Percentiles rank a stretch among this genome's conserved stretches.
Conservation (phyloP, 2,113 vertebrate species). For the Oncorhynchus nerka region DNA sequence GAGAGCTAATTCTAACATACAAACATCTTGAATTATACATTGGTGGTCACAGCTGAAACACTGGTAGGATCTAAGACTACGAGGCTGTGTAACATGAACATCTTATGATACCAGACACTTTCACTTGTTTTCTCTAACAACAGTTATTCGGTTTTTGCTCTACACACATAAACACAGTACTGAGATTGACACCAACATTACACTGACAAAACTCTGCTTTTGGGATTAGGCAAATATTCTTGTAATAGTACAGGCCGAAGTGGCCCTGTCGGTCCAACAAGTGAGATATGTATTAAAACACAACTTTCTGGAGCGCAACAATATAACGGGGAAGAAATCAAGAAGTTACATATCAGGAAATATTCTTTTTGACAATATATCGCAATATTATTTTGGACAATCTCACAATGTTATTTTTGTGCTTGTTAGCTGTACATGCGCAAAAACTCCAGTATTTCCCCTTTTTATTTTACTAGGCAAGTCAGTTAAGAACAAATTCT, state of each 20-base stretch:
- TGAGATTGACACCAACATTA: constrained; percentile 54
- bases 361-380: too few species aligned
- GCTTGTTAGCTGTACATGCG: too few species aligned
- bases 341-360: too few species aligned
- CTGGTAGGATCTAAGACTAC: constrained; percentile 55
- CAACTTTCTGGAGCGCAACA: constrained; percentile 6
- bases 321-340: too few species aligned
- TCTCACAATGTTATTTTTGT: too few species aligned
- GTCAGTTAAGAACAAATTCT: too few species aligned
- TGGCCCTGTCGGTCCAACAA: constrained; percentile 12
- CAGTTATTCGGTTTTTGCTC: constrained; percentile 55
- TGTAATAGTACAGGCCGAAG: constrained; percentile 55
- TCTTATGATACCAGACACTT: constrained; percentile 54
- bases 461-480: too few species aligned
- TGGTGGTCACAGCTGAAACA: constrained; percentile 60
- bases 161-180: constrained; percentile 66
- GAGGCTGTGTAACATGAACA: constrained; percentile 57
- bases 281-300: constrained; percentile 24
- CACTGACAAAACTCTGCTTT: constrained; percentile 59
- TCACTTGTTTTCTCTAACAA: constrained; percentile 53
- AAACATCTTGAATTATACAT: constrained; percentile 59
- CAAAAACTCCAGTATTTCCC: too few species aligned
- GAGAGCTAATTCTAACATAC: constrained; percentile 65
- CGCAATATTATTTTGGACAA: too few species aligned
- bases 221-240: constrained; percentile 62